Base-by-base conservation (phyloP, 92 coral and sea anemone species). In the Porites lobata region DNA sequence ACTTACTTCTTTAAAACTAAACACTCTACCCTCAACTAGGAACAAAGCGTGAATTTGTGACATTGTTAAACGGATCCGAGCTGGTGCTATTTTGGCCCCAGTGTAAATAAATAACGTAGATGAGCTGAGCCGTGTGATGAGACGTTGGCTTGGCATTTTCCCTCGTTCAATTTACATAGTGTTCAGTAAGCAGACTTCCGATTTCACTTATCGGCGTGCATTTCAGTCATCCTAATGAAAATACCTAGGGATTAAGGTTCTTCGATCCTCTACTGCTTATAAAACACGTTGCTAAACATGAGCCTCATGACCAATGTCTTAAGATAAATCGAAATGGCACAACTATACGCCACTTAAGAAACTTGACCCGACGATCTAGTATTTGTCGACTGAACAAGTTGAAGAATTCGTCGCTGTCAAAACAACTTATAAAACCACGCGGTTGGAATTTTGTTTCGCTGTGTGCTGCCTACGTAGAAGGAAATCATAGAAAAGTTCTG, bases 131-230 rank as follows among this genome's bases (percentile, higher is more conserved):
- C 76, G 83, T 76, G 83, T 88, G 81, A 58, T 79, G 47, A 38
- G 47, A 38, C 64, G 47, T 72, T 79, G n/a, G 62, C 63, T 75
- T 51, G 18, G 51, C 59, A 47, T 74, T 2, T 67, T 15, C 79
- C 71, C 78, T 50, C 76, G 90, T 85, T 78, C 79, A 69, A 10
- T 56, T 56, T 11, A 90, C 92, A 79, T 65, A 79, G 77, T 78
- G n/a, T 86, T 86, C 87, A 58, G 87, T 59, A 74, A 61, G 66
- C 76, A 62, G 78, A 90, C 90, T 90, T 90, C 93, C 93, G 91
- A 90, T 80, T 86, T 90, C 91, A 81, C 91, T 90, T 86, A 90
- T 84, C 93, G 76, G 91, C 47, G 66, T 72, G 66, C 56, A 54
- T 66, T 90, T 59, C 47, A 38, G 47, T 38, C 47, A 50, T 78